Evolutionary conservation across 2,888 invertebrate species (phyloP).

Genomic region (Didymodactylos carnosus): DNA sequence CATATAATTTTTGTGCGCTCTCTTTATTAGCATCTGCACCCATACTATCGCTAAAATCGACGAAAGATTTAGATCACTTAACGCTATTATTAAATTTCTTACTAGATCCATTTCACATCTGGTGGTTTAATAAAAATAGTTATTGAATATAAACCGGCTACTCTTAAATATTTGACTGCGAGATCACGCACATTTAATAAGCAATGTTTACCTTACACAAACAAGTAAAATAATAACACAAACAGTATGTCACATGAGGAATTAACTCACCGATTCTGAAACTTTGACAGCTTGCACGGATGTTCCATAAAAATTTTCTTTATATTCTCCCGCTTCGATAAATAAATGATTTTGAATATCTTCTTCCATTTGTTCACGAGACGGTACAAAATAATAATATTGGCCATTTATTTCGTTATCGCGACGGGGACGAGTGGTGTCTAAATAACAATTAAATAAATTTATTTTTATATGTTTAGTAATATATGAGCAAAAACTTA

Average conservation of each 20-base stretch:
- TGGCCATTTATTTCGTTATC: conserved; percentile 91
- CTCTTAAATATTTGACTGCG: conserved; percentile 92
- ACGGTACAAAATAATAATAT: conserved; percentile 94
- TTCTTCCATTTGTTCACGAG: conserved; percentile 85
- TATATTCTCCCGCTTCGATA: conserved; percentile 98
- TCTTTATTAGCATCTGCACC: neutral
- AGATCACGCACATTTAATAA: conserved; percentile 98
- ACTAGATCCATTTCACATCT: conserved; percentile 13
- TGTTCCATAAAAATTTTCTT: conserved; percentile 96
- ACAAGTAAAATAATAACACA: neutral
- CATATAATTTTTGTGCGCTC: conserved; percentile 4
- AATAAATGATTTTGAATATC: conserved; percentile 72
- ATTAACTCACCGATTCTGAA: conserved; percentile 43
- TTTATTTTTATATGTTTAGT: neutral
- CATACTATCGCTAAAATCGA: neutral
- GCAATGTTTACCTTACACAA: conserved; percentile 68
- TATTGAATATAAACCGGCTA: conserved; percentile 87
- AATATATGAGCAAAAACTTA: conserved; percentile 41
- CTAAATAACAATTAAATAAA: too few relatives aligned
- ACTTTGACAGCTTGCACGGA: conserved; percentile 94
- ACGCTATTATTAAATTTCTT: neutral
- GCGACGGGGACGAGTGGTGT: conserved; percentile 76
- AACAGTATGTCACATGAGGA: neutral
- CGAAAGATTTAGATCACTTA: neutral
- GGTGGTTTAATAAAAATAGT: conserved; percentile 85